phyloP scores from a whole-genome alignment of 2,113 vertebrate species.

The Gobio gobio region DNA sequence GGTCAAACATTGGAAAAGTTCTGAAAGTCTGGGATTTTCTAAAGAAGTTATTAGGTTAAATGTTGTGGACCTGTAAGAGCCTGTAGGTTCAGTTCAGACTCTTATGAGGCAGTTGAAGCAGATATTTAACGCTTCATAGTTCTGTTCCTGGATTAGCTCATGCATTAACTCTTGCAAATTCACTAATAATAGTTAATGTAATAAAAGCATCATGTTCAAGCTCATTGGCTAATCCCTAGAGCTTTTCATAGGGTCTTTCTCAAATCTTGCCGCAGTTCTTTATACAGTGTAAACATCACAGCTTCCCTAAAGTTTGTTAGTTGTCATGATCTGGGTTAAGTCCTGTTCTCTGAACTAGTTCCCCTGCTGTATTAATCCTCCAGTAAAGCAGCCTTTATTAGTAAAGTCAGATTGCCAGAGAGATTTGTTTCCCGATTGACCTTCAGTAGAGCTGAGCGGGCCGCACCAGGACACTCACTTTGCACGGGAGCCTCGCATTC shows the following conservation, averaged over 20 bases:
- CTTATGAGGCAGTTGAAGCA: not conserved
- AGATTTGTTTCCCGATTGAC: slow-evolving; percentile 50
- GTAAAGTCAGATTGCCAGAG: slow-evolving; percentile 45
- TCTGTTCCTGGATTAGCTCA: too few species aligned
- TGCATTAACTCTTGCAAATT: too few species aligned
- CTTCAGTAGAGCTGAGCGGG: slow-evolving; percentile 37
- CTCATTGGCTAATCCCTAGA: not conserved
- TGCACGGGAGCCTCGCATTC: slow-evolving; percentile 6
- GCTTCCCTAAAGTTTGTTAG: not conserved
- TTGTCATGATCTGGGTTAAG: slow-evolving; percentile 21
- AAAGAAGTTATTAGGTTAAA: not conserved
- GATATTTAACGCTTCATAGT: not conserved
- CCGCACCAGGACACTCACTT: slow-evolving; percentile 12
- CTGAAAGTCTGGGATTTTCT: not conserved
- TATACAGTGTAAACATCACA: not conserved
- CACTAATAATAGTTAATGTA: not conserved
- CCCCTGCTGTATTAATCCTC: slow-evolving; percentile 36
- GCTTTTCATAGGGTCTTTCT: not conserved
- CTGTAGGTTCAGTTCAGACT: not conserved
- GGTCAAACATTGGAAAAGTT: not conserved
- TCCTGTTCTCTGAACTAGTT: slow-evolving; percentile 36
- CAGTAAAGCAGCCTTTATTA: slow-evolving; percentile 60
- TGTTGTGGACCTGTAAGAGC: not conserved
- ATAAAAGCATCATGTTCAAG: not conserved
- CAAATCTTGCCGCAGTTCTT: too few species aligned